phyloP scores from a whole-genome alignment of 2,113 vertebrate genomes.

The Paraplagusia blochii region DNA sequence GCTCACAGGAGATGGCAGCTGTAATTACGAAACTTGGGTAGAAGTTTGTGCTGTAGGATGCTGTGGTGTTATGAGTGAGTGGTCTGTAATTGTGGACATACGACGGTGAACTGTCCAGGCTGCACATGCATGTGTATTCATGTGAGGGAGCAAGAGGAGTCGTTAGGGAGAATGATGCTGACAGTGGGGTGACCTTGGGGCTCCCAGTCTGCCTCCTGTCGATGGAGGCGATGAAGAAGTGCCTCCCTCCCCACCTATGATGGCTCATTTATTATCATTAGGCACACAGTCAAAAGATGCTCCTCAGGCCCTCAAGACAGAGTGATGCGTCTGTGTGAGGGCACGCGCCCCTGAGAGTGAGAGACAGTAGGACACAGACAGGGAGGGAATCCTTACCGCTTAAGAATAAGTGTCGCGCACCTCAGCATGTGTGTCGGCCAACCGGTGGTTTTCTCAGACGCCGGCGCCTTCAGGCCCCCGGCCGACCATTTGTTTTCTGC shows the following conservation, averaged over 20 bases:
- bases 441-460: slow-evolving; percentile 46
- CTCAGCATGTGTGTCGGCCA: slow-evolving; percentile 56
- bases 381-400: slow-evolving; percentile 35
- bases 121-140: slow-evolving; percentile 5
- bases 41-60: not conserved
- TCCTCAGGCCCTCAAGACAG: slow-evolving; percentile 58
- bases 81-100: not conserved
- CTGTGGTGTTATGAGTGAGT: not conserved
- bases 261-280: slow-evolving; percentile 79
- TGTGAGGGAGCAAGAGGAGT: slow-evolving; percentile 35
- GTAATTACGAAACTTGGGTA: too few species aligned
- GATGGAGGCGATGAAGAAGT: slow-evolving; percentile 74
- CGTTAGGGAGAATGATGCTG: slow-evolving; percentile 74
- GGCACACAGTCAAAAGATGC: slow-evolving; percentile 74
- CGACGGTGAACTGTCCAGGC: slow-evolving; percentile 3
- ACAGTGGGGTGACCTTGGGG: slow-evolving; percentile 74
- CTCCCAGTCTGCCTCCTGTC: slow-evolving; percentile 72
- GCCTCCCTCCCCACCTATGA: slow-evolving; percentile 69
- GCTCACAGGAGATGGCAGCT: too few species aligned
- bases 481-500: slow-evolving; percentile 31
- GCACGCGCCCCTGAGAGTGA: slow-evolving; percentile 24
- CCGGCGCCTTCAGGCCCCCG: slow-evolving; percentile 5
- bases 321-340: slow-evolving; percentile 23
- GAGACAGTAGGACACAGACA: slow-evolving; percentile 24
- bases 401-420: slow-evolving; percentile 31